These are phyloP conservation scores for Apogon talboti DNA, from an alignment of 2,797 vertebrate species.

Conservation along the genomic window DNA sequence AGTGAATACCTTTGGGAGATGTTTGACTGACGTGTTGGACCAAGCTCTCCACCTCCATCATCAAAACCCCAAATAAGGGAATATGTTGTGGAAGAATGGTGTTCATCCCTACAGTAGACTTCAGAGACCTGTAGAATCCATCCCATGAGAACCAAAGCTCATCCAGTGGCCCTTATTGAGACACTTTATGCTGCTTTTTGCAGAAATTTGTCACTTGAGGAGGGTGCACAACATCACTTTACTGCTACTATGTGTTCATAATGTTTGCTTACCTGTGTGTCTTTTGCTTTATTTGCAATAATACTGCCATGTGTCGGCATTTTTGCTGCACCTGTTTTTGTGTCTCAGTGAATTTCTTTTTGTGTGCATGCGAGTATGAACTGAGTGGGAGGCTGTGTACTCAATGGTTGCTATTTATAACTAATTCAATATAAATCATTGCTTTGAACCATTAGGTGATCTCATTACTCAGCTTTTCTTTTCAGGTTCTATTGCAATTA, in stretches of 20 bases:
- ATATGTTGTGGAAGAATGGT: too few species aligned
- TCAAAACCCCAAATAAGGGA: too few species aligned
- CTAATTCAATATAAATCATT: slow-evolving; percentile 21
- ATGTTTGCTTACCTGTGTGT: slow-evolving; percentile 34
- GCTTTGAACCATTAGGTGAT: slow-evolving; percentile 13
- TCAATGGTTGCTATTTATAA: neutral
- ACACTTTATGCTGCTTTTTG: too few species aligned
- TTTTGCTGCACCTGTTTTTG: slow-evolving; percentile 1
- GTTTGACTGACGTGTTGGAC: too few species aligned
- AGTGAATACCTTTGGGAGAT: too few species aligned
- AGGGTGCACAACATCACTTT: neutral
- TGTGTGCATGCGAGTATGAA: slow-evolving; percentile 1
- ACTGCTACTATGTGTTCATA: slow-evolving; percentile 1
- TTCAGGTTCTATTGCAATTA: neutral
- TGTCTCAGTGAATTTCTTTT: slow-evolving; percentile 2
- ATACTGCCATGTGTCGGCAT: slow-evolving; percentile 7
- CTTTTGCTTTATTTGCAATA: slow-evolving; percentile 12
- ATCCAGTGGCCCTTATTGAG: too few species aligned
- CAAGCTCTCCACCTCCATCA: too few species aligned
- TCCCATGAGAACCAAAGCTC: too few species aligned
- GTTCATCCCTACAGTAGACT: too few species aligned
- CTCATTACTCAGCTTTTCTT: slow-evolving; percentile 3
- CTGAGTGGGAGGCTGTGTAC: neutral
- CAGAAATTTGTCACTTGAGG: neutral
- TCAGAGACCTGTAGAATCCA: too few species aligned